Evolutionary conservation across 2,797 vertebrate genomes (phyloP), one percentile per base, ranked within the genome.

Genomic region (Synanceia verrucosa): DNA sequence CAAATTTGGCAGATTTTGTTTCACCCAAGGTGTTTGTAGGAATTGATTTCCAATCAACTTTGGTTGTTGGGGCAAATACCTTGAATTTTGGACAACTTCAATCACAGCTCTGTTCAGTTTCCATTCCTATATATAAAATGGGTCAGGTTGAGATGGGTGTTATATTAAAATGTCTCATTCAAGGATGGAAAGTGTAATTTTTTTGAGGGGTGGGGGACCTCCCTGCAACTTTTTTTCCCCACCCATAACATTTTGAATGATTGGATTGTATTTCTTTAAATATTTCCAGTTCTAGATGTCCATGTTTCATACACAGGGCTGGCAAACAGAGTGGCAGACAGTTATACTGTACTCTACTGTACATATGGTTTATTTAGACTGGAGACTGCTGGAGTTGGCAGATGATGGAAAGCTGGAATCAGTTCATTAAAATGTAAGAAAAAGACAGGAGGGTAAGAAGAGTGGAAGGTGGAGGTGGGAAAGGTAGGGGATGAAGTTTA

Each of bases 291-390:
- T 72, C 21, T 65, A 41, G 21, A 43, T 36, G 43, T 24, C 31
- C 56, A 6, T 39, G 24, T 64, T 68, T 53, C 5, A 53, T 37
- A 19, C 0, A 41, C 46, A 11, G 39, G 9, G 21, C 43, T 61
- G 44, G 61, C 79, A 75, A 73, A 75, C 57, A 56, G 18, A 31
- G 44, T 24, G 31, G 23, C 37, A 21, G 57, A 52, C 36, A 57
- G 36, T n/a, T 56, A 7, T 33, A 66, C 39, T 79, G 71, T 70
- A 59, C 51, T 65, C 19, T 64, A 39, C 69, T 79, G 61, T 70
- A 65, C 16, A 39, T 50, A 53, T 37, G 56, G 74, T 65, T 66
- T 81, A 68, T 78, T 88, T 65, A 76, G 55, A 53, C 48, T 79
- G 65, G 52, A 66, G 47, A 58, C 21, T 19, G 10, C 39, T 31